Base-by-base conservation (phyloP, 1,140 invertebrate genomes). In the Drosophila tsacasi region DNA sequence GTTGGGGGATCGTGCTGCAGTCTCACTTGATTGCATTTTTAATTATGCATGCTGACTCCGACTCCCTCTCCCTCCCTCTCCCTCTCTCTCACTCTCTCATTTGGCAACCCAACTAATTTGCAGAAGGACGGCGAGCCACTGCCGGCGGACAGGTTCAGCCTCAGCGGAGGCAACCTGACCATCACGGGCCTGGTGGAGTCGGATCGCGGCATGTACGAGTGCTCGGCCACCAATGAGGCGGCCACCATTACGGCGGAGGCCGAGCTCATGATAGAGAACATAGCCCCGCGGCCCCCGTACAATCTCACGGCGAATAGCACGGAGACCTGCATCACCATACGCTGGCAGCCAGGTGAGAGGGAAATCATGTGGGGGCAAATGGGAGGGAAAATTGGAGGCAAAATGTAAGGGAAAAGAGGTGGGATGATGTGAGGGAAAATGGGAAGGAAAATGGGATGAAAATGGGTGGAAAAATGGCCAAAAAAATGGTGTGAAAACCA, bases 181-280 rank as follows among this genome's bases (percentile, higher is more conserved):
- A 96, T 99, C 50, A 95, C 94, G 64, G 95, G 95, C 65, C 95
- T 99, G 23, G 94, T 95, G 66, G 97, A 98, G 93, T 95, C 96
- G 65, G 98, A 99, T 94, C 96, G 98, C 84, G 98, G 98, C 7
- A 93, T 96, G 66, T 99, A 99, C 93, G 97, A 98, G 92, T 99
- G 98, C 93, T 95, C 97, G 37, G 96, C 97, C 3, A 96, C 95
- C 72, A 99, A 99, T 93, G 97, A 98, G 90, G 97, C 98, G 10
- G 97, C 97, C n/a, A 97, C 97, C 12, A 95, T 99, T 32, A 96
- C 97, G 3, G 95, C 96, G 2, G 96, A 97, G 92, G 97, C 98
- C 3, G 97, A 98, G 93, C 94, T 99, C 40, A 95, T 98, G 92
- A 96, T 99, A 59, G 95, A 98, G 93, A 96, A 98, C 86, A 94